These are phyloP conservation scores for Tryphoninae sp. DNA, from an alignment of 2,888 invertebrate species.

Conservation along the genomic window DNA sequence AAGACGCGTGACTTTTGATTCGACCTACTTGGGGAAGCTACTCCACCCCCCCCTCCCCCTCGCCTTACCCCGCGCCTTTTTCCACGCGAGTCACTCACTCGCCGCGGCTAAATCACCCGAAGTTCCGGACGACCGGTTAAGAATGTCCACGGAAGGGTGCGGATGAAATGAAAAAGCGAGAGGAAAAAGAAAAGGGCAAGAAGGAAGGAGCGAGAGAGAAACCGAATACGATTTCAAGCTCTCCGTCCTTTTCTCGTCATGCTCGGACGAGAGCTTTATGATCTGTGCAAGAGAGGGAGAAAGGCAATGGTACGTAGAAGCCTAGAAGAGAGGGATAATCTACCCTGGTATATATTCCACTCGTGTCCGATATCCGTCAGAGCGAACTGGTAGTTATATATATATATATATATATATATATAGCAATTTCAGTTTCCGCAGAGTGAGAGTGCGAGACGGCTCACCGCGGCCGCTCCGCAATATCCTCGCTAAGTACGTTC, in stretches of 20 bases:
- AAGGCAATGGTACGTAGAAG: slow-evolving; percentile 11
- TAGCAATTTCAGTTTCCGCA: slow-evolving; percentile 58
- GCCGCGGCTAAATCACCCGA: slow-evolving; percentile 42
- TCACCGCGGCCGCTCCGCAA: slow-evolving; percentile 51
- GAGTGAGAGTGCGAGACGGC: slow-evolving; percentile 31
- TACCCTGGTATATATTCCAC: slow-evolving; percentile 71
- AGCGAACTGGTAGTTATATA: slow-evolving; percentile 57
- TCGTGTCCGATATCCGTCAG: slow-evolving; percentile 68
- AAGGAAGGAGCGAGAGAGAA: slow-evolving; percentile 7
- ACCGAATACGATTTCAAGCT: slow-evolving; percentile 44
- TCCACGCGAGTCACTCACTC: slow-evolving; percentile 49
- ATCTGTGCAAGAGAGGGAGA: slow-evolving; percentile 42
- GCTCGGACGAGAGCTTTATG: slow-evolving; percentile 53
- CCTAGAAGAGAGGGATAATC: slow-evolving; percentile 55
- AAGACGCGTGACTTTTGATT: slow-evolving; percentile 25
- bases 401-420: slow-evolving; percentile 63
- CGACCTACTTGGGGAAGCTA: slow-evolving; percentile 41
- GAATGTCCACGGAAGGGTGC: slow-evolving; percentile 47
- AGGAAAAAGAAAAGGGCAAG: slow-evolving; percentile 6
- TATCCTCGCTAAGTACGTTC: slow-evolving; percentile 78
- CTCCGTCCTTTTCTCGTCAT: slow-evolving; percentile 54
- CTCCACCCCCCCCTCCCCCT: slow-evolving; percentile 15
- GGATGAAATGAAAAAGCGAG: slow-evolving; percentile 40
- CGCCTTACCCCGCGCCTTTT: slow-evolving; percentile 8
- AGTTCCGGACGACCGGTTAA: slow-evolving; percentile 57